A percentile compares a stretch with the other conserved stretches of the same genome.
phyloP scores from a whole-genome alignment of 2,797 vertebrate species.

The Huso huso region DNA sequence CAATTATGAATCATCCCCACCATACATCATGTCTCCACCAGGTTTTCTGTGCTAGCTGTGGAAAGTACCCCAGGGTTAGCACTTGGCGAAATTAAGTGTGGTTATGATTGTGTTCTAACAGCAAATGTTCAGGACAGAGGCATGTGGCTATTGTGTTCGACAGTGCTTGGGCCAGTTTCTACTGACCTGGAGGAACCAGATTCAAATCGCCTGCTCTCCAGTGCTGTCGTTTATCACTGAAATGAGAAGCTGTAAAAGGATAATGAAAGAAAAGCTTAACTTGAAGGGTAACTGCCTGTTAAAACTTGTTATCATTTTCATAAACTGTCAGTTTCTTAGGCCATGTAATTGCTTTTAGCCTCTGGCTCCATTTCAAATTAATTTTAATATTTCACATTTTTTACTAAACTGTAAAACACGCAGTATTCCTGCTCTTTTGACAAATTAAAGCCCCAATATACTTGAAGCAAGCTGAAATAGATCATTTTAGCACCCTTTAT shows the following conservation, averaged over 20 bases:
- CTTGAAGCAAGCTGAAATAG: too few relatives aligned
- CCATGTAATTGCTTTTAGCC: neutral
- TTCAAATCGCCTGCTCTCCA: neutral
- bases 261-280: neutral
- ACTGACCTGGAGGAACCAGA: neutral
- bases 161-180: neutral
- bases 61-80: too few relatives aligned
- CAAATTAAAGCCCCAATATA: too few relatives aligned
- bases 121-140: too few relatives aligned
- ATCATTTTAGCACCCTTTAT: too few relatives aligned
- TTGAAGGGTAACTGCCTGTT: conserved; percentile 2
- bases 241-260: neutral
- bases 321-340: conserved; percentile 1
- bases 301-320: neutral
- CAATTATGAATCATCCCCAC: too few relatives aligned
- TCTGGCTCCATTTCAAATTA: neutral
- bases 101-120: too few relatives aligned
- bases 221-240: neutral
- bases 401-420: conserved; percentile 22
- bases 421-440: too few relatives aligned
- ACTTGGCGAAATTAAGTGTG: too few relatives aligned
- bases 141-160: too few relatives aligned
- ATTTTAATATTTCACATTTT: conserved; percentile 14
- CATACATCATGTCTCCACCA: too few relatives aligned
- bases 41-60: too few relatives aligned